Evolutionary conservation across 2,113 vertebrate species (phyloP), one percentile per base, ranked within the genome.

Genomic region (Microcebus tavaratra): DNA sequence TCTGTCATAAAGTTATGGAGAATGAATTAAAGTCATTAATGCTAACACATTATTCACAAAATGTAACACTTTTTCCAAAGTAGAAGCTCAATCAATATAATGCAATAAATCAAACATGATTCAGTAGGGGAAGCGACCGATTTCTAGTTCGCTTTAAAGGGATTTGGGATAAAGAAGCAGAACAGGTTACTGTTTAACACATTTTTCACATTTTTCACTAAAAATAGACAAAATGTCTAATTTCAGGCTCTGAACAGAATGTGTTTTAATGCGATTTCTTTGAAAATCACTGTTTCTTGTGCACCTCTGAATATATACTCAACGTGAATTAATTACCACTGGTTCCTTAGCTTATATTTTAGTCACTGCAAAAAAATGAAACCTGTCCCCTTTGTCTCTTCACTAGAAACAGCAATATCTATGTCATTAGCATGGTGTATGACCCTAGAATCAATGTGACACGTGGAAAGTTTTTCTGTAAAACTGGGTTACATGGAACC

Each of bases 1-100:
- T 91, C 96, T 98, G 83, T 92, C 97, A 98, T 85, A 87, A 98
- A 98, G 86, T 98, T 98, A 96, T 94, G 34, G 80, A 72, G 95
- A 94, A 96, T 97, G 76, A 97, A 97, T 97, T 97, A 95, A 98
- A 98, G 86, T 98, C 91, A 96, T 97, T 98, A 98, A 96, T 89
- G 81, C 50, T 97, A 97, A 97, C 87, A 92, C 29, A 95, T 97
- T 98, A 94, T 96, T 98, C 94, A 94, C 94, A 98, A 98, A 98
- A 79, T 4, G 4, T 88, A 85, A 29, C 12, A 95, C 90, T 98
- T 95, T 96, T 97, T 96, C 63, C 42, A 75, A 79, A 96, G 95
- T 76, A 88, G 95, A 92, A 93, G 97, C 95, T 97, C 84, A 97
- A 91, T 97, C 97, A 97, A 97, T 97, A 98, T 94, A 90, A 97